Evolutionary conservation across 2,797 vertebrate species (phyloP).

Genomic region (Hephaestus fuliginosus): DNA sequence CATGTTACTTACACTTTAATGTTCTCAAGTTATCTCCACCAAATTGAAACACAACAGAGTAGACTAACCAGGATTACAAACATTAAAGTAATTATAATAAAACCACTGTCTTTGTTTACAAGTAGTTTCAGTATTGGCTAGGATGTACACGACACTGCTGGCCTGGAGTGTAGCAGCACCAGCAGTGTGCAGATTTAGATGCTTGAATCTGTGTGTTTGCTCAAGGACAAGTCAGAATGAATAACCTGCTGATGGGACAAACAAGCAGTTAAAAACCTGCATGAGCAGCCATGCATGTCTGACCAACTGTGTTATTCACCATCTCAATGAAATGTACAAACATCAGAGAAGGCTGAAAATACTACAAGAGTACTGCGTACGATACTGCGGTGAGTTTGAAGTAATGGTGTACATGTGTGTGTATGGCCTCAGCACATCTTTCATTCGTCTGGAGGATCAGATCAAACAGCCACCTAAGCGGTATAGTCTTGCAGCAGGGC

Average conservation of each 20-base stretch:
- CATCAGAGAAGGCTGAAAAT: slow-evolving; percentile 6
- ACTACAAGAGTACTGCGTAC: not conserved
- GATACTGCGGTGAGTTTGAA: not conserved
- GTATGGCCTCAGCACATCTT: slow-evolving; percentile 23
- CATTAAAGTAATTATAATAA: not conserved
- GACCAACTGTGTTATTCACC: slow-evolving; percentile 17
- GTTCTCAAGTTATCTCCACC: not conserved
- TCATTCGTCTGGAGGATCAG: slow-evolving; percentile 29
- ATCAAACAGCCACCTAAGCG: slow-evolving; percentile 5
- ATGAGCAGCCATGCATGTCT: slow-evolving; percentile 4
- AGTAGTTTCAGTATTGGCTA: not conserved
- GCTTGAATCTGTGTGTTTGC: not conserved
- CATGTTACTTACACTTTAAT: too few relatives aligned
- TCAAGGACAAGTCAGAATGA: slow-evolving; percentile 2
- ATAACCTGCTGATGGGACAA: slow-evolving; percentile 17
- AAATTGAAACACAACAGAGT: too few relatives aligned
- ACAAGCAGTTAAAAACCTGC: slow-evolving; percentile 22
- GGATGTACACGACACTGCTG: not conserved
- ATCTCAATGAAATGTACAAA: slow-evolving; percentile 2
- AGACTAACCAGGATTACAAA: not conserved
- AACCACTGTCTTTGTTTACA: not conserved
- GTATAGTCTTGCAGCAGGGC: not conserved
- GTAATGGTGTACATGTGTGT: slow-evolving; percentile 9
- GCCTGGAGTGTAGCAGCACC: not conserved
- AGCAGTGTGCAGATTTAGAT: not conserved